Conservation (phyloP, 2,888 invertebrate species). For the Megalurothrips usitatus region DNA sequence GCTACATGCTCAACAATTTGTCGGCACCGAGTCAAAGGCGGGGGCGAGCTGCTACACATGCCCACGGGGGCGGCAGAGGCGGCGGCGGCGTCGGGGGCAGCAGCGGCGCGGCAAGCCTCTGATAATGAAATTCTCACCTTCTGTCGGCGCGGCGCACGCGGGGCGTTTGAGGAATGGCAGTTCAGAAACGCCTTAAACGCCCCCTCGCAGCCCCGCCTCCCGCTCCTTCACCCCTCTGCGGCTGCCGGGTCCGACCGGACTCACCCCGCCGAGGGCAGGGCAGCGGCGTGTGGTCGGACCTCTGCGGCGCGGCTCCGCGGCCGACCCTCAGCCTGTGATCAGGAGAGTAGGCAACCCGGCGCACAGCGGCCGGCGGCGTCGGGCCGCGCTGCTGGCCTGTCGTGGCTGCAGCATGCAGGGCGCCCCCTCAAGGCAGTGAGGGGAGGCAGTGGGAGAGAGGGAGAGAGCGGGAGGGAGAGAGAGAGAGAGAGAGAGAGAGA, state of each 20-base stretch:
- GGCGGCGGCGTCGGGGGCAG: no score
- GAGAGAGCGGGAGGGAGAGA: no score
- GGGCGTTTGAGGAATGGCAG: neutral
- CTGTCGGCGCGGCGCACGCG: neutral
- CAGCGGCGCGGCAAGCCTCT: neutral
- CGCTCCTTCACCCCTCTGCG: no score
- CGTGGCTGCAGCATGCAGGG: no score
- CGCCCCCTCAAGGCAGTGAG: no score
- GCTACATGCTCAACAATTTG: neutral
- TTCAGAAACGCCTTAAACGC: neutral
- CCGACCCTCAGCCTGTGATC: slow-evolving; percentile 11
- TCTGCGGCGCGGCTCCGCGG: neutral
- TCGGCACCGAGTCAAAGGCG: neutral
- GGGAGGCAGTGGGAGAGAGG: no score
- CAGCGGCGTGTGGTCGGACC: neutral
- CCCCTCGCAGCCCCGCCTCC: neutral
- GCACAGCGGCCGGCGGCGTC: neutral
- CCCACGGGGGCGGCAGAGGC: neutral
- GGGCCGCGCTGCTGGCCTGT: no score
- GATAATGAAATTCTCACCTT: slow-evolving; percentile 23
- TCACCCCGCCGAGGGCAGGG: neutral
- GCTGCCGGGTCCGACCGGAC: no score
- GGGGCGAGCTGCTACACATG: neutral
- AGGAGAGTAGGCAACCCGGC: neutral
- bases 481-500: neutral